A percentile compares a stretch with the other conserved stretches of the same genome.
These are phyloP conservation scores for Periphyllus acericola DNA, from an alignment of 2,888 invertebrate genomes.

Conservation along the genomic window DNA sequence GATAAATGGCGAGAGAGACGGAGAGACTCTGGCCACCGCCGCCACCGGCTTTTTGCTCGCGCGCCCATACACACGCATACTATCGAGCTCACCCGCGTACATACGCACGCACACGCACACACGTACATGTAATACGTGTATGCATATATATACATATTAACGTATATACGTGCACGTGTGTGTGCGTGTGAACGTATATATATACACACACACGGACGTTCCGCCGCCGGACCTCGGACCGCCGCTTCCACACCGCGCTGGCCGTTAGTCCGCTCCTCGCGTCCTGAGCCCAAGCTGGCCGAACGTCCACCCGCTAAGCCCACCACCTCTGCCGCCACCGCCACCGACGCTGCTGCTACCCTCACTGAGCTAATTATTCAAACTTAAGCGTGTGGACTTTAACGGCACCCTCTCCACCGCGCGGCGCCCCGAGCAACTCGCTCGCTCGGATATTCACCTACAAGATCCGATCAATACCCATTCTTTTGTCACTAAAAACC, in stretches of 20 bases:
- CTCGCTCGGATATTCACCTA: constrained; percentile 59
- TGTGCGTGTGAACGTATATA: background rate
- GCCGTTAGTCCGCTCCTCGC: constrained; percentile 23
- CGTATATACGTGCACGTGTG: background rate
- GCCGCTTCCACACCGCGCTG: constrained; percentile 7
- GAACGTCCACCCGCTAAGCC: constrained; percentile 14
- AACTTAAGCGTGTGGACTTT: constrained; percentile 62
- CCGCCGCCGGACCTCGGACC: constrained; percentile 59
- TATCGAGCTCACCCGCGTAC: background rate
- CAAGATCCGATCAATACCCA: constrained; percentile 62
- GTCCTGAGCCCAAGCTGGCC: background rate
- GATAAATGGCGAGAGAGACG: constrained; percentile 60
- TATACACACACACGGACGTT: constrained; percentile 5
- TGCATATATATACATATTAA: constrained; percentile 27
- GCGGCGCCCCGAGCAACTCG: constrained; percentile 35
- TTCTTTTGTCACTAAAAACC: constrained; percentile 60
- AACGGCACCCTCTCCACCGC: constrained; percentile 41
- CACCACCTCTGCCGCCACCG: constrained; percentile 16
- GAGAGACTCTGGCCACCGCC: constrained; percentile 52
- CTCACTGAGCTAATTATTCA: constrained; percentile 59
- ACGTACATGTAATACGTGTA: no score
- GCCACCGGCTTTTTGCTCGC: constrained; percentile 58
- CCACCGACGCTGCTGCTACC: constrained; percentile 35
- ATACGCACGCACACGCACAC: background rate
- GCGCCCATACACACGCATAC: constrained; percentile 18